These are phyloP conservation scores for Agonopterix alstromeriana DNA, from an alignment of 2,888 invertebrate genomes.

Conservation along the genomic window DNA sequence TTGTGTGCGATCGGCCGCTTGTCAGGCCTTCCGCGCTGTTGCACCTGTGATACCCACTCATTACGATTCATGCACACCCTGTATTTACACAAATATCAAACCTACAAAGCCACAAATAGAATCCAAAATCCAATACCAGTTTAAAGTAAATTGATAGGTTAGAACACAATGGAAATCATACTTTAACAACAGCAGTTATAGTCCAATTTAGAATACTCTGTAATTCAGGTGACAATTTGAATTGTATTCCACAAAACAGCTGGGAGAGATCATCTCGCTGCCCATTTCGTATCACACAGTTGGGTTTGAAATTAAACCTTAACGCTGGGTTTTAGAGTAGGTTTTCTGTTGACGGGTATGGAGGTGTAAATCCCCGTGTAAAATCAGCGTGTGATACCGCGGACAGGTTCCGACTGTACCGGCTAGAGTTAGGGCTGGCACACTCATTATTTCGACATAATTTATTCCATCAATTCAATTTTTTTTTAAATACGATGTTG, in stretches of 20 bases:
- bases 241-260: constrained; percentile 54
- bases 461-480: too few species aligned
- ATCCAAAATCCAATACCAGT: constrained; percentile 6
- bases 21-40: constrained; percentile 68
- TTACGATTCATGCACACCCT: constrained; percentile 11
- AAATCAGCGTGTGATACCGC: constrained; percentile 46
- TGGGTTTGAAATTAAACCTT: constrained; percentile 20
- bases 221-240: constrained; percentile 59
- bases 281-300: constrained; percentile 27
- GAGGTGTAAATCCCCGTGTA: constrained; percentile 53
- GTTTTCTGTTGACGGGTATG: constrained; percentile 16
- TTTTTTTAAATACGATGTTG: too few species aligned
- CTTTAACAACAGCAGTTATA: constrained; percentile 19
- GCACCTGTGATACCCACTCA: constrained; percentile 51
- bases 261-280: constrained; percentile 47
- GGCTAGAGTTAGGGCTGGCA: neutral
- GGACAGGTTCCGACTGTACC: constrained; percentile 48
- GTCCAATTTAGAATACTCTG: constrained; percentile 24
- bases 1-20: constrained; percentile 64
- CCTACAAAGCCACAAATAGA: constrained; percentile 10
- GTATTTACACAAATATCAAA: constrained; percentile 10
- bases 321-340: constrained; percentile 12
- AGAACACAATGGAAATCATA: constrained; percentile 12
- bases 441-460: neutral
- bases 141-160: neutral